Evolutionary conservation across 2,797 vertebrate species (phyloP).

Genomic region (Smutsia temminckii): DNA sequence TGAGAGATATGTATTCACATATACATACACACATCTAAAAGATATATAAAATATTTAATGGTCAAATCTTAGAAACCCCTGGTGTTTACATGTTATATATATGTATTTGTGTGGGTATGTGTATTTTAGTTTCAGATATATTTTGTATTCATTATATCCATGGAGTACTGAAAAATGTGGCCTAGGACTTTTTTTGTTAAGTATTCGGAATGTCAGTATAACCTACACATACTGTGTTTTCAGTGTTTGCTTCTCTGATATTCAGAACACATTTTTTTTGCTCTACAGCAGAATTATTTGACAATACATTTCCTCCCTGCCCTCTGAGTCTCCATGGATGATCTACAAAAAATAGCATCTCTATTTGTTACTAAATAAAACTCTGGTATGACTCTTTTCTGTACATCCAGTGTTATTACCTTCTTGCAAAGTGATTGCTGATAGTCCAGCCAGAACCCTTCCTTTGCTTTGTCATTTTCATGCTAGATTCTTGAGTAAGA

Average conservation of each 20-base stretch:
- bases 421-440: slow-evolving; percentile 49
- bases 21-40: too few species aligned
- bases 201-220: background rate
- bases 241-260: slow-evolving; percentile 17
- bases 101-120: too few species aligned
- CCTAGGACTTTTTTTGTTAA: background rate
- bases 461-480: background rate
- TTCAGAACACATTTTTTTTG: slow-evolving; percentile 16
- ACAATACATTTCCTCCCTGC: slow-evolving; percentile 6
- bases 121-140: too few species aligned
- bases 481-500: background rate
- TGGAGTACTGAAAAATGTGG: background rate
- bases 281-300: slow-evolving; percentile 6
- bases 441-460: slow-evolving; percentile 30
- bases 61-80: background rate
- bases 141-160: too few species aligned
- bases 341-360: slow-evolving; percentile 24
- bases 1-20: background rate
- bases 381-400: background rate
- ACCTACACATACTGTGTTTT: background rate
- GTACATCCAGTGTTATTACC: slow-evolving; percentile 48
- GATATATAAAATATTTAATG: background rate
- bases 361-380: slow-evolving; percentile 54
- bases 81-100: background rate
- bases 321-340: slow-evolving; percentile 38